Evolutionary conservation across 1,140 invertebrate species (phyloP).

Genomic region (Acromyrmex heyeri): DNA sequence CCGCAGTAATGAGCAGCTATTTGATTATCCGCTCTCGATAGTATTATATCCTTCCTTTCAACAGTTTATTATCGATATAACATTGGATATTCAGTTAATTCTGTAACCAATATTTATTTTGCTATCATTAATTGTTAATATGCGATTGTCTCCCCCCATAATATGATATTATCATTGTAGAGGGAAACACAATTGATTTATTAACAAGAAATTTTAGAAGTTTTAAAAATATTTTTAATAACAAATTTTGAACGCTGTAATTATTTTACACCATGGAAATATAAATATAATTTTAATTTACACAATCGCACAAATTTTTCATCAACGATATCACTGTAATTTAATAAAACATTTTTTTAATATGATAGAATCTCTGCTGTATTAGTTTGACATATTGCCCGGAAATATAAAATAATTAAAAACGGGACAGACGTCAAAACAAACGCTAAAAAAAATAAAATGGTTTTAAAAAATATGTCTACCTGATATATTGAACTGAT

Average conservation of each 20-base stretch:
- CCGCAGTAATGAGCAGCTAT: slow-evolving; percentile 72
- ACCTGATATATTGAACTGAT: slow-evolving; percentile 10
- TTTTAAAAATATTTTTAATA: slow-evolving; percentile 16
- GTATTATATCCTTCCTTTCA: slow-evolving; percentile 33
- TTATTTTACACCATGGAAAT: slow-evolving; percentile 7
- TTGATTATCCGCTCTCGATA: slow-evolving; percentile 68
- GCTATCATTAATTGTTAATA: slow-evolving; percentile 45
- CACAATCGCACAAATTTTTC: slow-evolving; percentile 12
- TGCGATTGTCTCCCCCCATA: not conserved
- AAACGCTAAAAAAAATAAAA: slow-evolving; percentile 7
- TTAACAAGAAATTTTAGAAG: not conserved
- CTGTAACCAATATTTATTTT: slow-evolving; percentile 45
- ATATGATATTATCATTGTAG: not conserved
- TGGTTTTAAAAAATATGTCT: slow-evolving; percentile 23
- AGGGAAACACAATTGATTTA: slow-evolving; percentile 4
- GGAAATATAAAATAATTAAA: slow-evolving; percentile 44
- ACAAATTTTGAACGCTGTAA: slow-evolving; percentile 1
- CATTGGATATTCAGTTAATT: slow-evolving; percentile 49
- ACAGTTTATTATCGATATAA: slow-evolving; percentile 52
- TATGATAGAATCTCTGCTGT: not conserved
- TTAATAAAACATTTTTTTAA: slow-evolving; percentile 41
- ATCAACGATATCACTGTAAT: not conserved
- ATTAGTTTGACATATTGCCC: not conserved
- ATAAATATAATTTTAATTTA: slow-evolving; percentile 9
- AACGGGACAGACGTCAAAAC: slow-evolving; percentile 27